These are phyloP conservation scores for Coelopa frigida DNA, from an alignment of 1,140 invertebrate species.

Conservation along the genomic window DNA sequence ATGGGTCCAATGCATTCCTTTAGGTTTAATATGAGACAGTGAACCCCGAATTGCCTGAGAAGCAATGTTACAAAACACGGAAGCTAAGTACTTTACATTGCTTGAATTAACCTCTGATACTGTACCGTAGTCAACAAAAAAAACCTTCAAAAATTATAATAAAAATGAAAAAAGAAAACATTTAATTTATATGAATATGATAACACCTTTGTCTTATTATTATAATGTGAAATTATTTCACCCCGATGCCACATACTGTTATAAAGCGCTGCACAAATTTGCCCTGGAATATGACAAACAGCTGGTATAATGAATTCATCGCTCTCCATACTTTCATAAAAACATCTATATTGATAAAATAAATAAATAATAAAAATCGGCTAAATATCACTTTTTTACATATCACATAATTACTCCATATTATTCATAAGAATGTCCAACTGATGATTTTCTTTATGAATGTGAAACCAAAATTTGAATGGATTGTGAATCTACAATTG, in stretches of 20 bases:
- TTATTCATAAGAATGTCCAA: slow-evolving; percentile 17
- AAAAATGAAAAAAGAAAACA: not conserved
- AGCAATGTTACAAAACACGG: slow-evolving; percentile 22
- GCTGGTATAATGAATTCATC: slow-evolving; percentile 19
- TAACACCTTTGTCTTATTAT: slow-evolving; percentile 11
- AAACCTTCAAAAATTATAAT: slow-evolving; percentile 18
- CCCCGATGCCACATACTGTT: slow-evolving; percentile 26
- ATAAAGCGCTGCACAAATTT: slow-evolving; percentile 21
- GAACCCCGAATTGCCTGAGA: slow-evolving; percentile 13
- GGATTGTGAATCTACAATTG: slow-evolving; percentile 23
- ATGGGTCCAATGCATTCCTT: slow-evolving; percentile 7
- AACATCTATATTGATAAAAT: not conserved
- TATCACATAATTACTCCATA: slow-evolving; percentile 21
- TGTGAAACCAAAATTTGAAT: slow-evolving; percentile 29
- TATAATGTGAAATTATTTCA: slow-evolving; percentile 15
- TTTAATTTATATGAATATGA: not conserved
- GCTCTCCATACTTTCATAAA: slow-evolving; percentile 10
- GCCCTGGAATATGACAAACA: slow-evolving; percentile 19
- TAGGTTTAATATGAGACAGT: slow-evolving; percentile 13
- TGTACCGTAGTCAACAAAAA: slow-evolving; percentile 28
- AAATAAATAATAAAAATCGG: not conserved
- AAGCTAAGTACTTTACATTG: slow-evolving; percentile 23
- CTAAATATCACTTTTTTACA: not conserved
- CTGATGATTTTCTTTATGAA: slow-evolving; percentile 21
- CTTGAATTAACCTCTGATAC: slow-evolving; percentile 12